Evolutionary conservation across 2,113 vertebrate genomes (phyloP).

Genomic region (Cygnus buccinator): DNA sequence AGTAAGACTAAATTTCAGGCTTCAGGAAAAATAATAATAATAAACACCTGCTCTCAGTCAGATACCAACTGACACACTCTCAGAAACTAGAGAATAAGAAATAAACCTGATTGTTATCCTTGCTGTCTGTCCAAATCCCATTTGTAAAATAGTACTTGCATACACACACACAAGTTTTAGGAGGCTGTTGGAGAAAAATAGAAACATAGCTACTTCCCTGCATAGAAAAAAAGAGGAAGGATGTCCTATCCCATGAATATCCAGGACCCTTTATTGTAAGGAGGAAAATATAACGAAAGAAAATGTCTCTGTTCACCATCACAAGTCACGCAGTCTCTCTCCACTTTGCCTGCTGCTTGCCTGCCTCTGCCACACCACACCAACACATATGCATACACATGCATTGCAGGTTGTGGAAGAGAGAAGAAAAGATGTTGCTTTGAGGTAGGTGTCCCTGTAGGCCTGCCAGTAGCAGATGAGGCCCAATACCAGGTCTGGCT

Average conservation of each 20-base stretch:
- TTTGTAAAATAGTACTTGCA: background rate
- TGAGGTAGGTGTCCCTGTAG: background rate
- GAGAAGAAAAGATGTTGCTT: background rate
- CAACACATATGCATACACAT: accelerated
- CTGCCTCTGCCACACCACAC: background rate
- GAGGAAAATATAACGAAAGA: background rate
- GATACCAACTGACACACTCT: background rate
- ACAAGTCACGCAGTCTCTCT: background rate
- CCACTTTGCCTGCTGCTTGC: background rate
- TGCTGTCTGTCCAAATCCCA: background rate
- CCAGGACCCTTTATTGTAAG: background rate
- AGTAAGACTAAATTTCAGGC: background rate
- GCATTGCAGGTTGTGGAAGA: background rate
- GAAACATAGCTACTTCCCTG: background rate
- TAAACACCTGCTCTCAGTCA: background rate
- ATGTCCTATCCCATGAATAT: background rate
- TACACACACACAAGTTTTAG: accelerated
- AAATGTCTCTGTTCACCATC: background rate
- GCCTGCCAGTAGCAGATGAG: background rate
- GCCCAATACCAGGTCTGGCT: background rate
- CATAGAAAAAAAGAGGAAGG: background rate
- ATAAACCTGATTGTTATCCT: background rate
- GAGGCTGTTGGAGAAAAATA: background rate
- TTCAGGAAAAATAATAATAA: background rate
- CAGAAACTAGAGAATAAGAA: background rate